phyloP scores from a whole-genome alignment of 2,113 vertebrate genomes.

The Tinamus guttatus region DNA sequence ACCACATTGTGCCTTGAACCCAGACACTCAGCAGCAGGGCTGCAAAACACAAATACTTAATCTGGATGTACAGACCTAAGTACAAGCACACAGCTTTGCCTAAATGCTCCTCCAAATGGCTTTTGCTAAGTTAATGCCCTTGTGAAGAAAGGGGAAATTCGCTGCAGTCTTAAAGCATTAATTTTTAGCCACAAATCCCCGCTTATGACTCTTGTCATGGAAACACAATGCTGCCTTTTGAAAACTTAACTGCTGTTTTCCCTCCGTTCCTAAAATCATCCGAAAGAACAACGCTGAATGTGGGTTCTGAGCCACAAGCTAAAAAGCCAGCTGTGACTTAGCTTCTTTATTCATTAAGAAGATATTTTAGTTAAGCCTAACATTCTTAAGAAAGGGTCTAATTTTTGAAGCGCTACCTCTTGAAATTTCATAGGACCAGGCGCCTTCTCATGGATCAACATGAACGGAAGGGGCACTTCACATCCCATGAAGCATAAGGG shows the following conservation, averaged over 20 bases:
- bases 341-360: background rate
- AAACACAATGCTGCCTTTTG: background rate
- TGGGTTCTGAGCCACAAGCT: background rate
- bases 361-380: background rate
- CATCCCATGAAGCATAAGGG: accelerated
- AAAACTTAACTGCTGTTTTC: background rate
- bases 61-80: background rate
- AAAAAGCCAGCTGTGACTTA: background rate
- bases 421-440: background rate
- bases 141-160: background rate
- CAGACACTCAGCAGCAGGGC: background rate
- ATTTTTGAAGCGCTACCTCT: background rate
- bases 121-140: background rate
- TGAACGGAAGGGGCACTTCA: background rate
- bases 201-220: background rate
- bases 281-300: background rate
- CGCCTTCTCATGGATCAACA: background rate
- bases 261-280: background rate
- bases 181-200: background rate
- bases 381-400: background rate
- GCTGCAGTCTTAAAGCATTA: background rate
- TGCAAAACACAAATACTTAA: background rate
- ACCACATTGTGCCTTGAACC: background rate
- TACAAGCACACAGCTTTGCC: background rate
- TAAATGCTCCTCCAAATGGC: background rate